Evolutionary conservation across 2,113 vertebrate species (phyloP), one percentile per base, ranked within the genome.

Genomic region (Muscicapa adusta): DNA sequence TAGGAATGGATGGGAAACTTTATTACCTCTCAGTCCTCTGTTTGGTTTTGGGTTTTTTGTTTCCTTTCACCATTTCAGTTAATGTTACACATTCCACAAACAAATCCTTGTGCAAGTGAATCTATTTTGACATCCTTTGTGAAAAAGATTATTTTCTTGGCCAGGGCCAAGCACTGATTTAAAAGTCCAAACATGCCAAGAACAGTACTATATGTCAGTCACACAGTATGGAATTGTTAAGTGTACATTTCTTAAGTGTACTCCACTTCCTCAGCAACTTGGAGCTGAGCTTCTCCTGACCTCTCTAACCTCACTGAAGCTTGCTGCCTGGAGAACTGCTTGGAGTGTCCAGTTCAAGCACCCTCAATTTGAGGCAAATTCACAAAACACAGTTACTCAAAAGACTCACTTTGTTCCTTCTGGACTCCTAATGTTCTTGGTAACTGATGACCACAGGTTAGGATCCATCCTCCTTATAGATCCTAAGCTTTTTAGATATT

Each of bases 11-110:
- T 9, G 18, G 28, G 13, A 50, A 89, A 1, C 3, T 71, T 93
- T 57, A 75, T 23, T 48, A 31, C 40, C 28, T 45, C n/a, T 75
- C 15, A 53, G 9, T 10, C 22, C 9, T 56, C n/a, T 24, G 8
- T 3, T 54, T 83, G 42, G 19, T 19, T 65, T 61, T 22, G 31
- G 3, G 17, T 2, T 40, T 38, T 78, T 67, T 58, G 28, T 34
- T 65, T 66, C 14, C 31, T 62, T 63, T 56, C 11, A 76, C 29
- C 6, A n/a, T 72, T 86, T 73, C 66, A 62, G 6, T 48, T 20
- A 34, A 50, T 24, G 11, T 33, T 47, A 36, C 0, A 0, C 25
- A 42, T 29, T 36, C 12, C 5, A 2, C 2, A 4, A 89, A 61
- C 8, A 71, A 83, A 61, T 24, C 33, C 36, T n/a, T 47, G 15